Evolutionary conservation across 1,140 invertebrate genomes (phyloP).

Genomic region (Penaeus japonicus): DNA sequence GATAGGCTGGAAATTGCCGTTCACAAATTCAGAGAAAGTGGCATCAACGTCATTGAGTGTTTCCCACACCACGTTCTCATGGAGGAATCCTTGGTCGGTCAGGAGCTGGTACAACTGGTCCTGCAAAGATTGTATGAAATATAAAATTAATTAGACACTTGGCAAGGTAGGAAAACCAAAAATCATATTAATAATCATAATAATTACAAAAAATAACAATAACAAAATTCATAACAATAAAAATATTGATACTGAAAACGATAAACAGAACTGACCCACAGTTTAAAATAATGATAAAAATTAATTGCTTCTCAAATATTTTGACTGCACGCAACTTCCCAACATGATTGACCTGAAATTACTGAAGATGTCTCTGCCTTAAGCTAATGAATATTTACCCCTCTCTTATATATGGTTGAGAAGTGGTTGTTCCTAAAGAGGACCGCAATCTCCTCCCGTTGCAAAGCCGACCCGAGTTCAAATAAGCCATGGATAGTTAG

Average conservation of each 20-base stretch:
- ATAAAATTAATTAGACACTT: no score
- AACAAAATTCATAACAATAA: background rate
- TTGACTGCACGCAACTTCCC: no score
- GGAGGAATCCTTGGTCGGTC: conserved; percentile 72
- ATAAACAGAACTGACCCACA: background rate
- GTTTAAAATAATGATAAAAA: background rate
- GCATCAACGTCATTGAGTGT: conserved; percentile 71
- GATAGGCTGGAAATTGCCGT: conserved; percentile 65
- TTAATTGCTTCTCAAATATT: background rate
- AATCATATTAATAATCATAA: background rate
- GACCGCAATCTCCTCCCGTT: conserved; percentile 69
- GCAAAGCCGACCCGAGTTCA: conserved; percentile 67
- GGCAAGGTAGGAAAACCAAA: no score
- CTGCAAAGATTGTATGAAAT: conserved; percentile 61
- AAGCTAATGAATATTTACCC: conserved; percentile 63
- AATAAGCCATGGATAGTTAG: conserved; percentile 71
- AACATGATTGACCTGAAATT: background rate
- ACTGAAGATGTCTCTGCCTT: background rate
- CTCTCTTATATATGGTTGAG: conserved; percentile 68
- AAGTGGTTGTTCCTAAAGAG: conserved; percentile 74
- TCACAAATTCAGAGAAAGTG: conserved; percentile 69
- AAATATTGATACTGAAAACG: no score
- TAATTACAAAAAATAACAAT: background rate
- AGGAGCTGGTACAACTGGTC: conserved; percentile 70
- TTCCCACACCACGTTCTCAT: conserved; percentile 71